Evolutionary conservation across 2,797 vertebrate genomes (phyloP), one percentile per base, ranked within the genome.

Genomic region (Gymnothorax reevesii): DNA sequence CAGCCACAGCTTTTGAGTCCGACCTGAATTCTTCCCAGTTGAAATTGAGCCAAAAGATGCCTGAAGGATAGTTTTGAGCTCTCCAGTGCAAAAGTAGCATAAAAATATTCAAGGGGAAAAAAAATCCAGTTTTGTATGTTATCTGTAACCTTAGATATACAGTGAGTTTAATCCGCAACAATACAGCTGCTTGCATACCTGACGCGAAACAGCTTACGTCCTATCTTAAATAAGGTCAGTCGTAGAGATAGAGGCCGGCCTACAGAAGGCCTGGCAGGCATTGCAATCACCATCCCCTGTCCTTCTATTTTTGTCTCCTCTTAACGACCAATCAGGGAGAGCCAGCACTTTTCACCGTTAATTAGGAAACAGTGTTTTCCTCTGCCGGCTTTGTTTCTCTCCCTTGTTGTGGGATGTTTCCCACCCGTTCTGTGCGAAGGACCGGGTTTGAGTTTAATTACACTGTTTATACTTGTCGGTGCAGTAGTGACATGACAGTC

Each of bases 311-410:
- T 80, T 57, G 4, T 2, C 33, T 27, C 54, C 8, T 64, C 57
- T 69, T 80, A 27, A 62, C 80, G 85, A 17, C 52, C 85, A 82
- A 66, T 66, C 77, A 82, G 42, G 3, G 22, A 66, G 17, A 27
- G 17, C 71, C 33, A 25, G 27, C 49, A n/a, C 79, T 66, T 57
- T 55, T 60, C 79, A 60, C 60, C 4, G 64, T 49, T 69, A 86
- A 82, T 69, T 82, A 62, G 25, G 22, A 15, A 82, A 82, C 33
- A 1, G n/a, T 66, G 13, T 77, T 82, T 82, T 57, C 77, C 55
- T 62, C 52, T n/a, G 64, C 54, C 22, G 79, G 25, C 57, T n/a
- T 57, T 42, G 25, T 73, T 73, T n/a, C 1, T 4, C 22, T 25
- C 12, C 62, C 12, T 6, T 66, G 60, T n/a, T 0, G 22, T n/a